Evolutionary conservation across 2,888 invertebrate genomes (phyloP), one percentile per base, ranked within the genome.

Genomic region (Clanis bilineata): DNA sequence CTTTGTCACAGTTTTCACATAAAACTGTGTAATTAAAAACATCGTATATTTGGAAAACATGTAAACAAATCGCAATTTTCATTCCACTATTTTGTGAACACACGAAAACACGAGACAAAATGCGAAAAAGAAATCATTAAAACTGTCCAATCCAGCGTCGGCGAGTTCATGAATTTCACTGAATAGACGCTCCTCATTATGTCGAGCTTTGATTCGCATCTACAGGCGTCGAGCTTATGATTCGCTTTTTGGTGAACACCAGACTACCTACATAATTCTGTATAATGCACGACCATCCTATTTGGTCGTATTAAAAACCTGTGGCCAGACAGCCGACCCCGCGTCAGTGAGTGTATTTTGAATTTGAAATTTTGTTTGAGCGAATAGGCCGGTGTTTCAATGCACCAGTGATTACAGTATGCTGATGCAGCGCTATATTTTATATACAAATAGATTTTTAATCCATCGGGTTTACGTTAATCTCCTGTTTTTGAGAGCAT

Each of bases 291-390:
- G 72, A 71, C 83, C 82, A 79, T 79, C 80, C 88, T 88, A 89
- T 89, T 90, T 86, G 82, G 85, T 73, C 78, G 83, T 88, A 90
- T 90, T 90, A 90, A 90, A 90, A 90, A 86, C 80, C 83, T 90
- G 91, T 86, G 90, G 90, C 86, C 83, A 88, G 90, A 83, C 86
- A 66, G 74, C 71, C 70, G 68, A 43, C 43, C 79, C 79, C 81
- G 72, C 79, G 82, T 81, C 82, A 82, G 86, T 80, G 45, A 44
- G 22, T 45, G 56, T 56, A 56, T 59, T 59, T 45, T 83, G 83
- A 86, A 86, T 88, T 84, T 87, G 80, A 82, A 87, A 86, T 84
- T 86, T 89, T 80, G 85, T 86, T 82, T 86, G 79, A 83, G 65
- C 66, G 79, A 18, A 28, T 79, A 78, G 77, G 38, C 25, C 23